phyloP scores from a whole-genome alignment of 2,888 invertebrate species.

The Pherbina coryleti region DNA sequence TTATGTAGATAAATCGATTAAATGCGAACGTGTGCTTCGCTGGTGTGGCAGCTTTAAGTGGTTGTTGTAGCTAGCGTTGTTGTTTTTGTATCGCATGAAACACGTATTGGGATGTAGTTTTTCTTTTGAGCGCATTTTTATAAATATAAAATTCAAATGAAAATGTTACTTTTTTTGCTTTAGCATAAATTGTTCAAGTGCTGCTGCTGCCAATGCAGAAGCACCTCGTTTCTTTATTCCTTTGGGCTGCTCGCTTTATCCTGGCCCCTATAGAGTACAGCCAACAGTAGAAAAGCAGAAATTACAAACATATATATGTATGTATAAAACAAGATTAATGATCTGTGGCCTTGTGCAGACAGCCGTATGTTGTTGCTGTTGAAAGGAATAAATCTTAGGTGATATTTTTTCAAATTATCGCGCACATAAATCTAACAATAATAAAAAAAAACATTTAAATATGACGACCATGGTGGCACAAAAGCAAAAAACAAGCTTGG shows the following conservation, averaged over 20 bases:
- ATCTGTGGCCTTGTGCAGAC: background rate
- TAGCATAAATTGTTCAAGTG: constrained; percentile 2
- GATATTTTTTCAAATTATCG: constrained; percentile 27
- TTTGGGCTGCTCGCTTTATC: background rate
- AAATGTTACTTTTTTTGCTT: background rate
- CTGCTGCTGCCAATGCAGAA: background rate
- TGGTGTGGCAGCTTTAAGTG: background rate
- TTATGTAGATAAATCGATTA: constrained; percentile 9
- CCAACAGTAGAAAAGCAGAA: background rate
- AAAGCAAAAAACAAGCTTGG: no score
- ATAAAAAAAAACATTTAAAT: background rate
- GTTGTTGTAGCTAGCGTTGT: background rate
- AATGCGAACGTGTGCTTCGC: background rate
- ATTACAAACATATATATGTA: background rate
- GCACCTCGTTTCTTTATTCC: no score
- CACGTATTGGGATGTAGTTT: background rate
- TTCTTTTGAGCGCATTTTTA: background rate
- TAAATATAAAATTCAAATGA: background rate
- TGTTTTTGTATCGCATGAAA: background rate
- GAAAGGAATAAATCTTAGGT: constrained; percentile 26
- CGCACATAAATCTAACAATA: constrained; percentile 4
- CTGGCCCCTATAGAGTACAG: no score
- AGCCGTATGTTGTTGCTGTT: background rate
- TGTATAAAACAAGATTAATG: background rate
- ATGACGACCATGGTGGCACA: background rate